Conservation (phyloP, 2,113 vertebrate species). For the Lagopus muta region DNA sequence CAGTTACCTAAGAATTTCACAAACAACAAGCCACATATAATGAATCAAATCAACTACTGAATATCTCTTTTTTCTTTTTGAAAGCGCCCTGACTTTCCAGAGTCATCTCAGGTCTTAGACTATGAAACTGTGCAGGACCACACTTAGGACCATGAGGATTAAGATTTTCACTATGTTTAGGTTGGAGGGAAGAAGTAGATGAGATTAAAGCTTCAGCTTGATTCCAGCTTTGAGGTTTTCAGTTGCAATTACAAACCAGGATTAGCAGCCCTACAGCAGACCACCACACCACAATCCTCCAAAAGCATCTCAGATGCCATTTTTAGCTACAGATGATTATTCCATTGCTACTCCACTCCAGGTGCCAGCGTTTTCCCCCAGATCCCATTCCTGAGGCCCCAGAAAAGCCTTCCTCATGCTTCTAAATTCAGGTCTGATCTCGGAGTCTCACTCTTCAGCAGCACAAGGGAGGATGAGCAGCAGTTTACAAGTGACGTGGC, state of each 20-base stretch:
- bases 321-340: constrained; percentile 1
- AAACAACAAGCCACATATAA: neutral
- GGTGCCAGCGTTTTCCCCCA: neutral
- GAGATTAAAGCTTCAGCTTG: constrained; percentile 8
- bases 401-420: neutral
- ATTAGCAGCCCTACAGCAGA: neutral
- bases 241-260: neutral
- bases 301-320: neutral
- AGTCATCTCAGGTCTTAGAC: neutral
- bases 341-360: neutral
- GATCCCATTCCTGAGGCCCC: neutral
- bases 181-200: neutral
- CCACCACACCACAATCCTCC: neutral
- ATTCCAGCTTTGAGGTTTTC: constrained; percentile 29
- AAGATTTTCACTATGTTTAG: neutral
- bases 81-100: neutral
- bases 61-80: neutral
- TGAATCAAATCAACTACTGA: neutral
- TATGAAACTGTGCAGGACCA: neutral
- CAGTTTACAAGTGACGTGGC: neutral
- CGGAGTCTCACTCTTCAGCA: neutral
- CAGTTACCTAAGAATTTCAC: neutral
- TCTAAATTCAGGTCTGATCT: neutral
- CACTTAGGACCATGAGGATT: neutral
- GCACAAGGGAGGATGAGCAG: neutral